Evolutionary conservation across 35 echinoderm and acorn worm genomes (phyloP).

Genomic region (Amphiura filiformis): DNA sequence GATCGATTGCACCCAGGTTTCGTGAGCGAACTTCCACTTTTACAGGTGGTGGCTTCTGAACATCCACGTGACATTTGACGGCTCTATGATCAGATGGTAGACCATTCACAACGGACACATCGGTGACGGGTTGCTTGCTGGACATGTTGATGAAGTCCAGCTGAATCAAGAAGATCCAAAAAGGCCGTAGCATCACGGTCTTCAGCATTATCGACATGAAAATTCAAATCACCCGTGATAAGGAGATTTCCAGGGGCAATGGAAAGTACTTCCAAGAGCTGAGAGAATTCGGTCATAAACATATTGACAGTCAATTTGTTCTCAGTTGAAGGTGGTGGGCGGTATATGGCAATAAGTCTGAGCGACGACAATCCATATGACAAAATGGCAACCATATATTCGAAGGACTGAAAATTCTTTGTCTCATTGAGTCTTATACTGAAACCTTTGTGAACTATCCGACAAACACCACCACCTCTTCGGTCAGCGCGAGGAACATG

Average conservation of each 20-base stretch:
- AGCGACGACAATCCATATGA: constrained; percentile 29
- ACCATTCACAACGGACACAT: background rate
- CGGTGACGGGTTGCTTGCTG: background rate
- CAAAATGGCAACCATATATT: constrained; percentile 27
- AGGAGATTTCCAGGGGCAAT: background rate
- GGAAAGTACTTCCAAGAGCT: constrained; percentile 17
- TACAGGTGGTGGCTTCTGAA: background rate
- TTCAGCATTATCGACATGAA: background rate
- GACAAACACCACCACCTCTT: constrained; percentile 26
- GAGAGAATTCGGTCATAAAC: constrained; percentile 34
- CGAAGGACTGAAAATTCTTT: constrained; percentile 35
- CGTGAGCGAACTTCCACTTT: background rate
- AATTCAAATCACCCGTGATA: background rate
- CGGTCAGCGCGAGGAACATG: constrained; percentile 22
- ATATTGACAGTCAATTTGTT: background rate
- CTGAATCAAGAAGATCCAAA: background rate
- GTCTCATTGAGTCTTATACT: constrained; percentile 21
- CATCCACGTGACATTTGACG: constrained; percentile 9
- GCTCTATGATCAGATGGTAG: constrained; percentile 6
- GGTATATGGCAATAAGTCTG: constrained; percentile 31
- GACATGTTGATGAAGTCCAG: constrained; percentile 31
- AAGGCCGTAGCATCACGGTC: constrained; percentile 16
- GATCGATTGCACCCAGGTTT: background rate
- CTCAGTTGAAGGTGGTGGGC: constrained; percentile 38
- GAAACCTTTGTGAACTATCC: constrained; percentile 29